Percentiles rank a stretch among this genome's conserved stretches.
These are phyloP conservation scores for Sterrhoptilus dennistouni DNA, from an alignment of 2,113 vertebrate genomes.

Conservation along the genomic window DNA sequence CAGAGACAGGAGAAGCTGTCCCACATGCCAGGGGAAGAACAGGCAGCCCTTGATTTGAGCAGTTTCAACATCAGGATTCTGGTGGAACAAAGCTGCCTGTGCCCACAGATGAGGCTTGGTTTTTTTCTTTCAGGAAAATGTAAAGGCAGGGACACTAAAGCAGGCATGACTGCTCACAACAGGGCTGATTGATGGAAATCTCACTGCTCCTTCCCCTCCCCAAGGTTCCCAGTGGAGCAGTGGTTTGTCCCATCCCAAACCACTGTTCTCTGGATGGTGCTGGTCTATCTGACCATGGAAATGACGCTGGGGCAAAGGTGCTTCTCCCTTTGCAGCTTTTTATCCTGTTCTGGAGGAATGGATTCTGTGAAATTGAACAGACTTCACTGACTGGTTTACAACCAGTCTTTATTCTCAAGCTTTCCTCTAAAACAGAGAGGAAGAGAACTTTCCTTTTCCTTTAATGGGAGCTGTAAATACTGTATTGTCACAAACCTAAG, in stretches of 20 bases:
- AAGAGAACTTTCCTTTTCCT: not conserved
- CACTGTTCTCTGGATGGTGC: not conserved
- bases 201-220: not conserved
- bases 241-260: not conserved
- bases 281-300: not conserved
- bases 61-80: not conserved
- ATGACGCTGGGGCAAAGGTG: not conserved
- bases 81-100: not conserved
- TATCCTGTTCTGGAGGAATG: not conserved
- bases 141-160: not conserved
- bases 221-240: not conserved
- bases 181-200: not conserved
- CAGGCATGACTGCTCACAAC: not conserved
- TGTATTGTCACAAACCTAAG: not conserved
- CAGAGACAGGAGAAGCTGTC: not conserved
- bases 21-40: not conserved
- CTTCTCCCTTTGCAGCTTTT: not conserved
- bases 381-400: not conserved
- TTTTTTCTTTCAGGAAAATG: not conserved
- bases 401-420: not conserved
- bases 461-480: not conserved
- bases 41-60: rapidly evolving
- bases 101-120: rapidly evolving
- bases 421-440: not conserved
- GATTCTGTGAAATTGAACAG: not conserved